Base-by-base conservation (phyloP, 1,140 invertebrate species). In the Probaryconus sp. region DNA sequence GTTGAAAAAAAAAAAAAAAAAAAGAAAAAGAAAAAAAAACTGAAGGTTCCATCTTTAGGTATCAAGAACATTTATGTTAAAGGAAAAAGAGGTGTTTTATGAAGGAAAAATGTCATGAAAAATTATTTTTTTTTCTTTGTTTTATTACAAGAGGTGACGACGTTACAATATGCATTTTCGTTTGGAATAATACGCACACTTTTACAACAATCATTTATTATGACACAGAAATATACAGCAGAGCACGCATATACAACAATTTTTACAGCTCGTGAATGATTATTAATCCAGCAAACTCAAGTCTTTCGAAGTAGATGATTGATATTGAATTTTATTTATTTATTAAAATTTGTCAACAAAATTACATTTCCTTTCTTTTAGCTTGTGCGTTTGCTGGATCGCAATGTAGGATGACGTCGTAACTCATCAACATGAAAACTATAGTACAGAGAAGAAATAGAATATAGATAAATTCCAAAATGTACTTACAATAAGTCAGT, bases 211-310 rank as follows among this genome's bases (percentile, higher is more conserved):
- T 82, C 76, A 75, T 78, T 75, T 84, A 83, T 83, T 79, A 82
- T 81, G 83, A 86, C 83, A 86, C 77, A 82, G 56, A 80, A 86
- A 81, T 85, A 80, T 84, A 76, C 79, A n/a, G n/a, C n/a, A 83
- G 43, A 83, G 74, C 77, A 79, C 77, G 72, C 76, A 70, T 71
- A 73, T 68, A 70, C 48, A 56, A 73, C 60, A 67, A 51, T 77
- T 77, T 80, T 76, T 80, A 79, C 73, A 72, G 48, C 38, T 61
- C 47, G 55, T 38, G 45, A 72, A 72, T 28, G 38, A 65, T 61
- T 53, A 60, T 37, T 5, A 18, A 61, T 45, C 55, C 55, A 58
- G 42, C 70, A 56, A 67, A 50, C 33, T 28, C 1, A 30, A 48
- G 7, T 5, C 1, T 2, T 5, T 13, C 24, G 11, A 20, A 1